A percentile compares a stretch with the other conserved stretches of the same genome.
phyloP scores from a whole-genome alignment of 2,888 invertebrate species.

The Liodrosophila aerea region DNA sequence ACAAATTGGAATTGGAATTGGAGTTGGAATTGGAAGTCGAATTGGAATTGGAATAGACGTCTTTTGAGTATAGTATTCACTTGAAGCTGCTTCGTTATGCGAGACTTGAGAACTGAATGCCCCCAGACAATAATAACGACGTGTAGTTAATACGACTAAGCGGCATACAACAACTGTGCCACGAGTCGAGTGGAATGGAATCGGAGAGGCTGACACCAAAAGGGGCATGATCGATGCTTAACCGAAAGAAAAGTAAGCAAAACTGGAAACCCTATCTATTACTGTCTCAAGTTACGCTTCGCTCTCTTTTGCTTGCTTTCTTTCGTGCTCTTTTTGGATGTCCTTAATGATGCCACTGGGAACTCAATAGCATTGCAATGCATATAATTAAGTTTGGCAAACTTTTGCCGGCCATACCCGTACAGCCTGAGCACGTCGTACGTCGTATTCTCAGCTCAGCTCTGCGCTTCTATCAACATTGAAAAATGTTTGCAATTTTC shows the following conservation, averaged over 20 bases:
- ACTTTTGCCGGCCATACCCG: conserved; percentile 33
- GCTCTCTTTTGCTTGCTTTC: conserved; percentile 1
- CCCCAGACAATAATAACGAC: conserved; percentile 73
- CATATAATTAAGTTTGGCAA: conserved; percentile 65
- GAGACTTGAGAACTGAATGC: conserved; percentile 26
- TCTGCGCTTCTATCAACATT: conserved; percentile 18
- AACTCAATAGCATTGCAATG: conserved; percentile 46
- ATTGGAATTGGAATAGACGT: conserved; percentile 32
- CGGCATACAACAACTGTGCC: too few species aligned
- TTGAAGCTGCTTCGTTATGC: conserved; percentile 26
- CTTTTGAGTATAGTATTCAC: conserved; percentile 37
- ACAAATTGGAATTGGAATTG: conserved; percentile 66
- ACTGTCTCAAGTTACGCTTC: conserved; percentile 17
- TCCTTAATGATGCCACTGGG: conserved; percentile 68
- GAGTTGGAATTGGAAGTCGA: conserved; percentile 26
- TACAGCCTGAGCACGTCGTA: too few species aligned
- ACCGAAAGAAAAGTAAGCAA: background rate
- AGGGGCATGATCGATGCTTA: conserved; percentile 45
- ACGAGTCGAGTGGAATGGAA: conserved; percentile 18
- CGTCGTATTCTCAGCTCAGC: background rate
- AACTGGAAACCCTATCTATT: conserved; percentile 40
- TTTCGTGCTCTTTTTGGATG: background rate
- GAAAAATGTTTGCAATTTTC: conserved; percentile 43
- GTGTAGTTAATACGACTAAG: conserved; percentile 66
- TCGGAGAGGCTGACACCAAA: background rate